Evolutionary conservation across 2,113 vertebrate genomes (phyloP), one percentile per base, ranked within the genome.

Genomic region (Chamaetylas fuelleborni): DNA sequence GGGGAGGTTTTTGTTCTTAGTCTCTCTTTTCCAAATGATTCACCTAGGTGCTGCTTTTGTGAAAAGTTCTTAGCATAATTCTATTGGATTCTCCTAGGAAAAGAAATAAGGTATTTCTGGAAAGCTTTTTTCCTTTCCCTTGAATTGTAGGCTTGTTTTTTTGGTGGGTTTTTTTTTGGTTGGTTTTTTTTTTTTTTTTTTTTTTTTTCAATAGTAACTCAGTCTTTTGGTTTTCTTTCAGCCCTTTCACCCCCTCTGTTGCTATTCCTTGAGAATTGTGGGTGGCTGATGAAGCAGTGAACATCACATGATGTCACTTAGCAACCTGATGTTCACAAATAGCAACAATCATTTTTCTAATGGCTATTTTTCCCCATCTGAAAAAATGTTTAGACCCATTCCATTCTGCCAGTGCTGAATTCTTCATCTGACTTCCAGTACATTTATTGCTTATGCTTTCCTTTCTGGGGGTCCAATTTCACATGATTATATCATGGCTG

Each of bases 281-380:
- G 97, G 96, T 97, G 97, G 95, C 71, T 50, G 5, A 95, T 97
- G 96, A 97, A 82, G 91, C 58, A 66, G 76, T 60, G 91, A 94
- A 76, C 94, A 91, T 97, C 93, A 92, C 91, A 74, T 56, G 77
- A 90, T 96, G 96, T 98, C 97, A 98, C 97, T 97, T 98, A 98
- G 98, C 98, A 98, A 98, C 98, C 11, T 45, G 67, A 84, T 93
- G 67, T 96, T 97, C 97, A 97, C 94, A 98, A 98, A 98, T 97
- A 98, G 97, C 94, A 97, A 96, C 96, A 91, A 94, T 96, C 93
- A 84, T 85, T 95, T 97, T 89, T 93, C 90, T 77, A 86, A 96
- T 74, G 64, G 96, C 82, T 95, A 92, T 95, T 96, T 90, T 93
- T 86, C 47, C 36, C 67, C 92, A 92, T 92, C 86, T 88, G 91